Evolutionary conservation across 2,797 vertebrate species (phyloP), one percentile per base, ranked within the genome.

Genomic region (Eupleurogrammus muticus): DNA sequence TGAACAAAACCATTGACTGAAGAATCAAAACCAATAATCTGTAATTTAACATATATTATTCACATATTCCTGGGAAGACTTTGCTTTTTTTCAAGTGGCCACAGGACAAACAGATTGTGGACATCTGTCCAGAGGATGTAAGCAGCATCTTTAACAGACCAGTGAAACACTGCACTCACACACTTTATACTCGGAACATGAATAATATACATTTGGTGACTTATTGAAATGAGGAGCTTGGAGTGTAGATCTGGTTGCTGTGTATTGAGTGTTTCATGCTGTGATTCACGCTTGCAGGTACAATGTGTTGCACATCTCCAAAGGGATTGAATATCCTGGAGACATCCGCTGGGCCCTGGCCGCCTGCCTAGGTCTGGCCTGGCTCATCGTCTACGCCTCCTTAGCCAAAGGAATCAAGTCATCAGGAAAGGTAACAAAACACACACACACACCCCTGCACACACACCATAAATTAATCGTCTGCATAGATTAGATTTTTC

Each of bases 391-490:
- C 46, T 99, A 99, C 4, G 94, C 94, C 0, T 99, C 97, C 34
- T 92, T 99, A 79, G 97, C 97, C 53, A 99, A 99, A 94, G 98
- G 98, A 86, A 99, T 99, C 94, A 99, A 99, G 93, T 96, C 97
- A 63, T 99, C 98, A 34, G 98, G 98, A 84, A 99, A 99, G 94
- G 98, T 99, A 84, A 74, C 5, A 4, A 38, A 60, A 62, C 21
- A 49, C 55, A 61, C n/a, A 50, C 32, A 57, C 10, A 23, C 1
- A 40, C 28, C 3, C 28, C 3, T 6, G 6, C 28, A 28, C 28
- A 28, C 28, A 28, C 28, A 28, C 10, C 28, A 35, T n/a, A 42
- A 19, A 36, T 0, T 1, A 23, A 3, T 16, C 14, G 24, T 20
- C 47, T 21, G 4, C 8, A 32, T 12, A 28, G 28, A 28, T 28